These are phyloP conservation scores for Rhincodon typus DNA, from an alignment of 2,797 vertebrate species.

Conservation along the genomic window DNA sequence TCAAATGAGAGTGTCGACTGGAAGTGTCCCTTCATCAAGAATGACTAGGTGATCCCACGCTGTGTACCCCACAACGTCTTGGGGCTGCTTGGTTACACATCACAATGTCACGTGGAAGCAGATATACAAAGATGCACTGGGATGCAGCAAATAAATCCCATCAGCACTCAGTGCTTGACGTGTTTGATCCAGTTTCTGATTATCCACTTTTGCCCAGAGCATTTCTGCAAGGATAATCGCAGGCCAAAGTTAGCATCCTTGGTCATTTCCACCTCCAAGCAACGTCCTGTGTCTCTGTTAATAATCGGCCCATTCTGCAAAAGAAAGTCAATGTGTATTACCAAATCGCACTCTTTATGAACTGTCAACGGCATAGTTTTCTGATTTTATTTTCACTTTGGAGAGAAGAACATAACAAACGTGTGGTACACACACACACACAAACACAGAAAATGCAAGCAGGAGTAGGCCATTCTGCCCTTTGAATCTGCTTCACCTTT, in stretches of 20 bases:
- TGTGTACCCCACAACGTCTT: background rate
- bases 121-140: background rate
- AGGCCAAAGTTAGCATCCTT: conserved; percentile 94
- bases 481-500: too few species aligned
- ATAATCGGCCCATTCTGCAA: conserved; percentile 86
- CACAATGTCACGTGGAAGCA: background rate
- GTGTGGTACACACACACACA: too few species aligned
- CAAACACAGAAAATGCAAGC: too few species aligned
- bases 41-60: background rate
- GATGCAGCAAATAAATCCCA: background rate
- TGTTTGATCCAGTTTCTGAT: conserved; percentile 96
- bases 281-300: conserved; percentile 86
- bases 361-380: background rate
- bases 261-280: conserved; percentile 92
- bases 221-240: conserved; percentile 85
- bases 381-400: background rate
- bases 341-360: background rate
- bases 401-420: too few species aligned
- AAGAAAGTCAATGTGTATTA: background rate
- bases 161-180: conserved; percentile 67
- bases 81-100: background rate
- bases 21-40: conserved; percentile 38
- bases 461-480: too few species aligned
- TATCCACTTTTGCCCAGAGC: conserved; percentile 97
- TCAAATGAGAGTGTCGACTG: conserved; percentile 56